Evolutionary conservation across 2,113 vertebrate species (phyloP), one percentile per base, ranked within the genome.

Genomic region (Lagenorhynchus albirostris): DNA sequence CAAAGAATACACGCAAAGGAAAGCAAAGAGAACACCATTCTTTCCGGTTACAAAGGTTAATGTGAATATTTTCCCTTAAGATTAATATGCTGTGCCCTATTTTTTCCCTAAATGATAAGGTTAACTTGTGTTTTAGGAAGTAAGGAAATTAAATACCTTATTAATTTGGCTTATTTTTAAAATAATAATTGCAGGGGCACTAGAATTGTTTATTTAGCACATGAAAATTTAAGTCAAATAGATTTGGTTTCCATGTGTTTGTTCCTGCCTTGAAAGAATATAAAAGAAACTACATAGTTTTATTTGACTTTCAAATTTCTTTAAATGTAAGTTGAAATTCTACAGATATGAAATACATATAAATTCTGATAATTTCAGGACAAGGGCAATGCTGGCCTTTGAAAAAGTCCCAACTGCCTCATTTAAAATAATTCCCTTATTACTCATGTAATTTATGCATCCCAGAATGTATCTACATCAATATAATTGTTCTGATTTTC

Each of bases 211-310:
- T 92, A 62, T 38, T 91, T 73, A 91, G 20, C 26, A 91, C 90
- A 74, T 82, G 15, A 97, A 95, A 89, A 62, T 77, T n/a, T 83
- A 94, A 91, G 58, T 31, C 70, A 63, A 90, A 88, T 3, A 38
- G 21, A 91, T 38, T 55, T 13, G 36, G 21, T 55, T 94, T 87
- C 55, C 33, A 81, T 47, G 70, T 13, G 33, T 55, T 84, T 92
- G 62, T 89, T 85, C 41, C 29, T 89, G 23, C 33, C 55, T 83
- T 65, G 60, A 68, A 84, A 94, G 77, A 94, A 62, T 95, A 41
- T 13, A 77, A 92, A 92, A 94, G 14, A 25, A 83, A 68, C 5
- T 9, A 71, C 8, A 17, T 33, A 70, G n/a, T 50, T 65, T 80
- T 62, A 91, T 15, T 76, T 93, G 36, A 89, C 55, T 91, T 95